Percentiles rank a stretch among this genome's conserved stretches.
These are phyloP conservation scores for Silurus meridionalis DNA, from an alignment of 2,113 vertebrate species.

Conservation along the genomic window DNA sequence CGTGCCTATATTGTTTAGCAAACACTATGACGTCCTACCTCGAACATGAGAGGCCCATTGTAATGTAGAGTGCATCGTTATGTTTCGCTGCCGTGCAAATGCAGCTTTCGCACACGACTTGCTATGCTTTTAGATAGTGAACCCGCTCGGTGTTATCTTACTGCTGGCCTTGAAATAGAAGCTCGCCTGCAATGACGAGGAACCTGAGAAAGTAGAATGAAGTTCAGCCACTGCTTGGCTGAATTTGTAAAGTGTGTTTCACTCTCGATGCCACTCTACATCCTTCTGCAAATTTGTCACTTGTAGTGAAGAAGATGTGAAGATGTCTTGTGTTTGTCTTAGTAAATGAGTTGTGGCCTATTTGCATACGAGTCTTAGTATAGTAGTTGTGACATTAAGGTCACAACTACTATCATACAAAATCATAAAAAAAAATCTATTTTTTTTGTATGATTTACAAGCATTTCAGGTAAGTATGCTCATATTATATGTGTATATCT, in stretches of 20 bases:
- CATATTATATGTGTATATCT: no score
- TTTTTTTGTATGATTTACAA: no score
- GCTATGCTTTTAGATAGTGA: constrained; percentile 1
- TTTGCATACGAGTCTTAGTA: no score
- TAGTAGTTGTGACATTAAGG: no score
- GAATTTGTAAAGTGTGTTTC: background rate
- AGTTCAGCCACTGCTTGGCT: constrained; percentile 55
- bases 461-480: no score
- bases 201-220: constrained; percentile 74
- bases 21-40: background rate
- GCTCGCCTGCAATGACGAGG: constrained; percentile 61
- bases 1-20: background rate
- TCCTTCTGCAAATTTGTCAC: background rate
- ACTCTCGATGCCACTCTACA: background rate
- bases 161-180: constrained; percentile 61
- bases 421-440: no score
- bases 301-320: background rate
- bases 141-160: constrained; percentile 51
- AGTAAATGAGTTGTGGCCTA: no score
- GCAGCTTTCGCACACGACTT: background rate
- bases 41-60: constrained; percentile 35
- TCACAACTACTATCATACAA: no score
- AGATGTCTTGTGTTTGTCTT: background rate
- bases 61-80: background rate
- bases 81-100: constrained; percentile 12